A percentile compares a stretch with the other conserved stretches of the same genome.
Evolutionary conservation across 2,797 vertebrate species (phyloP).

Genomic region (Pterois miles): DNA sequence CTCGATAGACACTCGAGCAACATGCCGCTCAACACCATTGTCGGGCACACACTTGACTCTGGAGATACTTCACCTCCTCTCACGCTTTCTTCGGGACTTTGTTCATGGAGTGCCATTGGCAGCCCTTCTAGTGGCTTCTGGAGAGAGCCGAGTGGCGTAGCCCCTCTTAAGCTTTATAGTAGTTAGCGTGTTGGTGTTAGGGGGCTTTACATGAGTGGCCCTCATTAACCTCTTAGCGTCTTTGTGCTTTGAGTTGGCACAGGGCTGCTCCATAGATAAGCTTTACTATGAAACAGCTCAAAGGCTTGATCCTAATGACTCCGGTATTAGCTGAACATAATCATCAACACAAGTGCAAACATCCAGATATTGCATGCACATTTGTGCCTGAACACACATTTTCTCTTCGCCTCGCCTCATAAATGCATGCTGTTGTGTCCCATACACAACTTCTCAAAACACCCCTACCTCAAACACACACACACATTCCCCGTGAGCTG

Average conservation of each 20-base stretch:
- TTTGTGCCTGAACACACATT: slow-evolving; percentile 8
- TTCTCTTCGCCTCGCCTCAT: background rate
- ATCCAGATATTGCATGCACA: background rate
- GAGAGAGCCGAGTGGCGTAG: slow-evolving; percentile 50
- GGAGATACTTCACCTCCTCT: slow-evolving; percentile 73
- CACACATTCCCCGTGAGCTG: slow-evolving; percentile 66
- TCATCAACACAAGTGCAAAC: slow-evolving; percentile 26
- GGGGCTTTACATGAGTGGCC: slow-evolving; percentile 73
- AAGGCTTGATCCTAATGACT: slow-evolving; percentile 68
- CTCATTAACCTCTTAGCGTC: slow-evolving; percentile 76
- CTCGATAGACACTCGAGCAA: slow-evolving; percentile 69
- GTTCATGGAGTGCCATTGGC: slow-evolving; percentile 53
- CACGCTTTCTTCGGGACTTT: slow-evolving; percentile 69
- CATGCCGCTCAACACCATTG: slow-evolving; percentile 64
- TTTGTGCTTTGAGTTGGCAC: slow-evolving; percentile 74
- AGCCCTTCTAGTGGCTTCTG: slow-evolving; percentile 40
- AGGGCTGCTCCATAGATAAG: slow-evolving; percentile 72
- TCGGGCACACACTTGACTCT: slow-evolving; percentile 72
- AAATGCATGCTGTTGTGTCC: slow-evolving; percentile 27
- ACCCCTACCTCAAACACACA: slow-evolving; percentile 15
- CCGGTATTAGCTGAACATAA: slow-evolving; percentile 51
- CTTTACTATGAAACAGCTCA: slow-evolving; percentile 62
- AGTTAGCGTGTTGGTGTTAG: slow-evolving; percentile 71
- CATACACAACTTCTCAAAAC: slow-evolving; percentile 39
- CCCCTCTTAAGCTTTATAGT: slow-evolving; percentile 69